phyloP scores from a whole-genome alignment of 1,140 invertebrate genomes.

The Frieseomelitta varia region DNA sequence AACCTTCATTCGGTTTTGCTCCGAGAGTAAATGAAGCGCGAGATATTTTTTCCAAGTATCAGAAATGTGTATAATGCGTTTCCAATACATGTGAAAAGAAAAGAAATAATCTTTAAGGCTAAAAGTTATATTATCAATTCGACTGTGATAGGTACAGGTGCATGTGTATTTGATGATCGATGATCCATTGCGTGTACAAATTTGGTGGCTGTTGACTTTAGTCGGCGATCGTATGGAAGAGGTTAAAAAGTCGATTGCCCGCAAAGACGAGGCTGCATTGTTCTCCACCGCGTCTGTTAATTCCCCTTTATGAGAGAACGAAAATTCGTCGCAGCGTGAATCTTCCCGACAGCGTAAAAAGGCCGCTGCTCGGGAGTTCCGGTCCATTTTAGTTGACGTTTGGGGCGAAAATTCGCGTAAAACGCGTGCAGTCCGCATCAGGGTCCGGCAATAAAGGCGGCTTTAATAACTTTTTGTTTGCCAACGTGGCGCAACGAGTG shows the following conservation, averaged over 20 bases:
- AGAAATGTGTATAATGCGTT: too few species aligned
- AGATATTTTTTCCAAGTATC: too few species aligned
- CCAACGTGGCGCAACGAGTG: slow-evolving; percentile 8
- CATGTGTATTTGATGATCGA: too few species aligned
- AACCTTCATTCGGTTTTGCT: too few species aligned
- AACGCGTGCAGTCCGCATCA: slow-evolving; percentile 1
- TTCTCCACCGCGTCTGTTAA: background rate
- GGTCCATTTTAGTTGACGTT: slow-evolving; percentile 27
- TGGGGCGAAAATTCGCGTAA: slow-evolving; percentile 9
- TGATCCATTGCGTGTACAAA: too few species aligned
- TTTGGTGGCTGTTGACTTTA: too few species aligned
- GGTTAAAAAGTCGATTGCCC: background rate
- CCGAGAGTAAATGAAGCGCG: too few species aligned
- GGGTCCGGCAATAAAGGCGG: slow-evolving; percentile 52
- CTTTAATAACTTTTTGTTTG: slow-evolving; percentile 57
- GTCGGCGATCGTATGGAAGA: too few species aligned
- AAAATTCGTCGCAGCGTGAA: background rate
- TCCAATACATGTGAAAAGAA: too few species aligned
- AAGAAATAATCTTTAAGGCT: too few species aligned
- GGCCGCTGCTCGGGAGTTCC: background rate
- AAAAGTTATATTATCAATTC: too few species aligned
- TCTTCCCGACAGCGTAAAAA: background rate
- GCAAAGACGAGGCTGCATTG: background rate
- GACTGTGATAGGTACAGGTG: too few species aligned
- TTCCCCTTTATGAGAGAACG: background rate